These are phyloP conservation scores for Mantis religiosa DNA, from an alignment of 2,888 invertebrate genomes.

Conservation along the genomic window DNA sequence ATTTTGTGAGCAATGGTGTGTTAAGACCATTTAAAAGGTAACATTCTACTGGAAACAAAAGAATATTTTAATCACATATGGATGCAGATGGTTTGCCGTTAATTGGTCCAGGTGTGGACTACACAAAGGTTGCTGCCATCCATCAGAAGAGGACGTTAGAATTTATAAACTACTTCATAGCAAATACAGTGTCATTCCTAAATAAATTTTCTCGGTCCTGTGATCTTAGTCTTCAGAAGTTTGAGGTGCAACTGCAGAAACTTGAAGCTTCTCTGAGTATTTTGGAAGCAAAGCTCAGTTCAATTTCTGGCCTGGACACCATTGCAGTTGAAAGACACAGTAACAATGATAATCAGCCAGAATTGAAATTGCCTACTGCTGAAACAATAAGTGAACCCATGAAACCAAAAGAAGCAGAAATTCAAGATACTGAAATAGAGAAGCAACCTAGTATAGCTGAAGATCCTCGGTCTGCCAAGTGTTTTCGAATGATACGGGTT, in stretches of 20 bases:
- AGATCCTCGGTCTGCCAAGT: constrained; percentile 68
- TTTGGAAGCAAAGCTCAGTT: constrained; percentile 72
- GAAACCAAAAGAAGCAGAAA: constrained; percentile 26
- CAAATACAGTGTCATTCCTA: constrained; percentile 78
- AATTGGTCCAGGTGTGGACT: constrained; percentile 33
- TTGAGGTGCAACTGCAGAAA: constrained; percentile 80
- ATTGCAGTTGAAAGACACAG: background rate
- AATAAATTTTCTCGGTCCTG: constrained; percentile 83
- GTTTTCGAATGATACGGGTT: constrained; percentile 84
- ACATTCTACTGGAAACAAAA: background rate
- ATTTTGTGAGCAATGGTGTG: no score
- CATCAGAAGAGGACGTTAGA: constrained; percentile 87
- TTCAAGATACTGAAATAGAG: constrained; percentile 28
- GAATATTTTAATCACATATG: constrained; percentile 22
- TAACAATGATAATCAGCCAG: constrained; percentile 21
- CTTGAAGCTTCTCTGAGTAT: constrained; percentile 82
- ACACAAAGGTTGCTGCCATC: constrained; percentile 70
- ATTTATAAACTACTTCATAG: constrained; percentile 88
- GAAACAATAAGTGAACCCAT: constrained; percentile 34
- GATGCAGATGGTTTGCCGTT: constrained; percentile 33
- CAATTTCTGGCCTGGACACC: constrained; percentile 49
- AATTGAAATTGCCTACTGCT: constrained; percentile 32
- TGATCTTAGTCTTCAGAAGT: constrained; percentile 77
- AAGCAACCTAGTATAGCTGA: constrained; percentile 41
- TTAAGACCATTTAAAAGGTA: no score